A percentile compares a stretch with the other conserved stretches of the same genome.
phyloP scores from a whole-genome alignment of 2,888 invertebrate species.

The Stramonita haemastoma region DNA sequence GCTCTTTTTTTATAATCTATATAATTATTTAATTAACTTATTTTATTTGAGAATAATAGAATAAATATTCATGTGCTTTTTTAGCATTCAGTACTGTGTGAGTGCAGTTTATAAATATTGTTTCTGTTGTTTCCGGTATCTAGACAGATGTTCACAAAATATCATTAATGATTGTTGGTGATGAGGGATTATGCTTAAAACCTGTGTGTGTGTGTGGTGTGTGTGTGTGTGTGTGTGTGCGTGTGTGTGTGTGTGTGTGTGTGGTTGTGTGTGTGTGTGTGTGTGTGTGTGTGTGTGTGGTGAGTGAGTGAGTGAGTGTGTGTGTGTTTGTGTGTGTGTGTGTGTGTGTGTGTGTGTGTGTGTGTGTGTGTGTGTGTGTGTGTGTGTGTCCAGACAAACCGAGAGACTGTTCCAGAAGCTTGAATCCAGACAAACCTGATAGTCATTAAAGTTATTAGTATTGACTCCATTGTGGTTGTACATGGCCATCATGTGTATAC shows the following conservation, averaged over 20 bases:
- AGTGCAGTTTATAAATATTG: background rate
- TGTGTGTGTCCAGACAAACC: too few species aligned
- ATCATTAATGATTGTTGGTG: background rate
- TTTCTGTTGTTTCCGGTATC: too few species aligned
- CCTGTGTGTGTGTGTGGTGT: background rate
- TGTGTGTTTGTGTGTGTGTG: background rate
- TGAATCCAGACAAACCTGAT: too few species aligned
- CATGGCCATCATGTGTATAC: too few species aligned
- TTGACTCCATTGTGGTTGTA: too few species aligned
- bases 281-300: background rate
- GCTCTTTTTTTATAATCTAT: too few species aligned
- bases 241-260: background rate
- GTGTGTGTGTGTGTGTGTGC: background rate
- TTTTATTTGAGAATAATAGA: background rate
- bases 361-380: background rate
- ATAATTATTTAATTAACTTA: background rate
- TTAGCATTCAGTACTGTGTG: background rate
- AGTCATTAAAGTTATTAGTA: too few species aligned
- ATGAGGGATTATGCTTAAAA: background rate
- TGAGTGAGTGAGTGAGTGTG: background rate
- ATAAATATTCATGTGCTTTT: background rate
- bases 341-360: slow-evolving; percentile 10
- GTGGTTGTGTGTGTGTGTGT: background rate
- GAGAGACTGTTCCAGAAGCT: too few species aligned
- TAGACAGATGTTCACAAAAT: background rate